phyloP scores from a whole-genome alignment of 2,113 vertebrate genomes.

The Catagonus wagneri region DNA sequence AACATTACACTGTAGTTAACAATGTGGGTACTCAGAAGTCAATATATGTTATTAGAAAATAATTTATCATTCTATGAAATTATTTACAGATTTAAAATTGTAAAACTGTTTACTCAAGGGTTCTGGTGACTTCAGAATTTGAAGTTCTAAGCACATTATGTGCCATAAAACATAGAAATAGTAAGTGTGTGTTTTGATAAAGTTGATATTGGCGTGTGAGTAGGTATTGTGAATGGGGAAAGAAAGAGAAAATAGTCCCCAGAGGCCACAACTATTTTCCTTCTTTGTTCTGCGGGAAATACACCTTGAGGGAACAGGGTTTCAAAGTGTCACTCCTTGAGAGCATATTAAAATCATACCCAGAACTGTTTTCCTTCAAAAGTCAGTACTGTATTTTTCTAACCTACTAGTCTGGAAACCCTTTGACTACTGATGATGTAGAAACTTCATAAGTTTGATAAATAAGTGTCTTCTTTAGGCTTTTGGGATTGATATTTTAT shows the following conservation, averaged over 20 bases:
- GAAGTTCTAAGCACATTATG: neutral
- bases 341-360: neutral
- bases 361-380: constrained; percentile 31
- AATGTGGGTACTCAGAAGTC: neutral
- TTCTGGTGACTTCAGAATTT: constrained; percentile 31
- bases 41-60: constrained; percentile 33
- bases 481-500: neutral
- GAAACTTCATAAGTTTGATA: neutral
- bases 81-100: constrained; percentile 42
- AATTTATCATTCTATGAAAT: neutral
- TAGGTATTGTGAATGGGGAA: neutral
- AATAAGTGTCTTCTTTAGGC: neutral
- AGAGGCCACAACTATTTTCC: neutral
- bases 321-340: neutral
- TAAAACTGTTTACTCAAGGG: neutral
- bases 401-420: neutral
- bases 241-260: neutral
- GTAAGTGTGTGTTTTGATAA: neutral
- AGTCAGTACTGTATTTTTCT: neutral
- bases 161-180: neutral
- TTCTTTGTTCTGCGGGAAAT: constrained; percentile 40
- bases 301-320: neutral
- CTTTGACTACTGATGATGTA: neutral
- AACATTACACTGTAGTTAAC: neutral
- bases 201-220: neutral